A percentile compares a stretch with the other conserved stretches of the same genome.
Conservation (phyloP, 2,888 invertebrate genomes). For the Pedicia rivosa region DNA sequence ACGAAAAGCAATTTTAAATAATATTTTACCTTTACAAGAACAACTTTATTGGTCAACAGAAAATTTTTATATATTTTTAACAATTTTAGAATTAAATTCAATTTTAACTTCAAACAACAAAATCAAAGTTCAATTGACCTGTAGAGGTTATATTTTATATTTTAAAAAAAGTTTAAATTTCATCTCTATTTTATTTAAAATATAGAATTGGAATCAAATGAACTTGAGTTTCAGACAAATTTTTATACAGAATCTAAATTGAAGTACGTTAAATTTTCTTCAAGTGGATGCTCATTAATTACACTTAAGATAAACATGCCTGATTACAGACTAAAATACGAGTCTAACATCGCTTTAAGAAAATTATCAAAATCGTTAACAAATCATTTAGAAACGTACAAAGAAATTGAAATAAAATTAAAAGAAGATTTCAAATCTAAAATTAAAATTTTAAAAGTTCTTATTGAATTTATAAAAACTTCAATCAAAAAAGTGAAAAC, state of each 20-base stretch:
- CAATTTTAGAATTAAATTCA: neutral
- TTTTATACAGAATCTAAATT: neutral
- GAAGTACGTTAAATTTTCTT: neutral
- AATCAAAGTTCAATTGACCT: neutral
- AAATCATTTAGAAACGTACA: no score
- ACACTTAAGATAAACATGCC: neutral
- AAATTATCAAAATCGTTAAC: no score
- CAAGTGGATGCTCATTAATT: neutral
- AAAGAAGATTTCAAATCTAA: no score
- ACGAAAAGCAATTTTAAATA: neutral
- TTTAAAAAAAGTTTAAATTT: neutral
- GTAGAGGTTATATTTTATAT: neutral
- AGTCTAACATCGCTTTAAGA: no score
- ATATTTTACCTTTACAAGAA: neutral
- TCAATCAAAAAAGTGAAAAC: no score
- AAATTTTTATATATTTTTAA: neutral
- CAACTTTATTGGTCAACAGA: neutral
- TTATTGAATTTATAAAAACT: no score
- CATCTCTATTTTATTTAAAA: no score
- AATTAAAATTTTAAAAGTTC: no score
- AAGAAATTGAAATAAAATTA: no score
- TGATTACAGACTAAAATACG: no score
- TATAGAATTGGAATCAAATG: neutral
- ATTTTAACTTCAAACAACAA: neutral
- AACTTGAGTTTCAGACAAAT: neutral